phyloP scores from a whole-genome alignment of 2,797 vertebrate species.

The Acanthiza pusilla region DNA sequence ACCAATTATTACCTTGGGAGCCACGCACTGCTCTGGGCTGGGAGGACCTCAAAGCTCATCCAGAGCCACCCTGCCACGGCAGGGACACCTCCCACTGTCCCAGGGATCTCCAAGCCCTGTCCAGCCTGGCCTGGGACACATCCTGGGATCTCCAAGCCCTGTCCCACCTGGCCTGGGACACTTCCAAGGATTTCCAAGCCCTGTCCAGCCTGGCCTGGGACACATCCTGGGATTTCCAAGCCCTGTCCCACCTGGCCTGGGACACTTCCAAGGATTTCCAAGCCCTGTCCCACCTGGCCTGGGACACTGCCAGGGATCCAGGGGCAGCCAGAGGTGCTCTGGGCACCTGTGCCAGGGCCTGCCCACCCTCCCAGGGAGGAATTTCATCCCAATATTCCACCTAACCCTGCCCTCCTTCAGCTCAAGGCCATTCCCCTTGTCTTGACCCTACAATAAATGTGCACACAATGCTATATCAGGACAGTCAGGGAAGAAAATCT shows the following conservation, averaged over 20 bases:
- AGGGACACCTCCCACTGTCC: not conserved
- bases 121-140: not conserved
- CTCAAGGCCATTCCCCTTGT: not conserved
- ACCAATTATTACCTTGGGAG: not conserved
- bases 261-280: not conserved
- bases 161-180: not conserved
- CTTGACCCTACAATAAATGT: not conserved
- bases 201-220: not conserved
- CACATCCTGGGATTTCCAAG: not conserved
- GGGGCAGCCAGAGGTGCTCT: not conserved
- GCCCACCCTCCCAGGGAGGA: fast-evolving
- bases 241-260: not conserved
- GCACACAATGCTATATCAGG: not conserved
- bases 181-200: not conserved
- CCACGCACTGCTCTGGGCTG: not conserved
- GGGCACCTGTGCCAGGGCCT: not conserved
- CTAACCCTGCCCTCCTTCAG: not conserved
- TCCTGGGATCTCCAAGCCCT: fast-evolving
- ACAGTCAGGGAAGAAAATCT: not conserved
- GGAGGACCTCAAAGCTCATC: fast-evolving
- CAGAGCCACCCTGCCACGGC: not conserved
- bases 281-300: not conserved
- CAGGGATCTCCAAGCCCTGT: not conserved
- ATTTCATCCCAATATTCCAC: not conserved
- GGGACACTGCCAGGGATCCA: not conserved